These are phyloP conservation scores for Xylocampa areola DNA, from an alignment of 2,888 invertebrate species.

Conservation along the genomic window DNA sequence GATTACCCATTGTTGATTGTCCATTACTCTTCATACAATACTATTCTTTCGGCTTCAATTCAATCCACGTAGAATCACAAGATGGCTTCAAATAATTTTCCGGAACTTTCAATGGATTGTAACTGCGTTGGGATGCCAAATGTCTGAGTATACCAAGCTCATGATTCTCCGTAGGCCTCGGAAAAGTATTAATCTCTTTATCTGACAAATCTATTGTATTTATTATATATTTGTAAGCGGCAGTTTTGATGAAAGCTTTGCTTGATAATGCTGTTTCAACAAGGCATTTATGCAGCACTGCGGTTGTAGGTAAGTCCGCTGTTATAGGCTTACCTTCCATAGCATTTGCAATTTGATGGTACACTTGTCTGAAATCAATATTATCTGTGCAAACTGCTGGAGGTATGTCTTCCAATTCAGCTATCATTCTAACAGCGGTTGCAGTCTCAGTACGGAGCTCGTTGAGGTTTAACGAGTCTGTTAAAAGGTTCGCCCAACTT, in stretches of 20 bases:
- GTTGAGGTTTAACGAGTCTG: conserved; percentile 65
- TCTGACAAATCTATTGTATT: conserved; percentile 66
- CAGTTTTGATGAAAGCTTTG: conserved; percentile 70
- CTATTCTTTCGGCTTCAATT: background rate
- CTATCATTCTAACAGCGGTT: conserved; percentile 76
- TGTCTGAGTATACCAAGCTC: conserved; percentile 69
- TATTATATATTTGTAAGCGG: conserved; percentile 62
- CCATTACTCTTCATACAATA: background rate
- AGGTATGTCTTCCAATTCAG: conserved; percentile 79
- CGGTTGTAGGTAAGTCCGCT: conserved; percentile 60
- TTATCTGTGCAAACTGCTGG: conserved; percentile 62
- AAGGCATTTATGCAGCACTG: conserved; percentile 66
- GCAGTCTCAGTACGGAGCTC: conserved; percentile 76
- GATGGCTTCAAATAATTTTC: conserved; percentile 57
- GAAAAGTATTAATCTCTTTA: conserved; percentile 60
- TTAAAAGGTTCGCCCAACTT: conserved; percentile 76
- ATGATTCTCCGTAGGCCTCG: conserved; percentile 64
- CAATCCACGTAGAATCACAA: background rate
- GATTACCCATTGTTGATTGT: too few relatives aligned
- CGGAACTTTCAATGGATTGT: conserved; percentile 77
- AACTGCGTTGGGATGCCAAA: conserved; percentile 68
- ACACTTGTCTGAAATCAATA: conserved; percentile 76
- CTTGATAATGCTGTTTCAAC: conserved; percentile 76
- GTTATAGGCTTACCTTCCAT: conserved; percentile 78
- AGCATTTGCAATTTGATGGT: conserved; percentile 78